phyloP scores from a whole-genome alignment of 2,888 invertebrate genomes.

The Myopa tessellatipennis region DNA sequence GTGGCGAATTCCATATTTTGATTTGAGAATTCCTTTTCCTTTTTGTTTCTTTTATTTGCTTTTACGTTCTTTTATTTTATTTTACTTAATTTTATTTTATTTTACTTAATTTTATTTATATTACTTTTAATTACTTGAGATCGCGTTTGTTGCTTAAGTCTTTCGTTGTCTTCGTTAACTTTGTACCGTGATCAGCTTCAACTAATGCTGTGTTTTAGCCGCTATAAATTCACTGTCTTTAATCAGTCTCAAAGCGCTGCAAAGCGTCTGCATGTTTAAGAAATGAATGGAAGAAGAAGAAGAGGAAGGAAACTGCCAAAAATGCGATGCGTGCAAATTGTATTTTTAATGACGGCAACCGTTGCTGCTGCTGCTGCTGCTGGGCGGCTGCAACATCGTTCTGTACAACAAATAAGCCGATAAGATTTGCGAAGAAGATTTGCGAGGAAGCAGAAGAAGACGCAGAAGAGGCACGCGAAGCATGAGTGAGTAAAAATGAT shows the following conservation, averaged over 20 bases:
- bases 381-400: background rate
- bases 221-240: constrained; percentile 5
- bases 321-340: constrained; percentile 26
- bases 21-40: too few relatives aligned
- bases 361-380: background rate
- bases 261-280: background rate
- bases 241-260: background rate
- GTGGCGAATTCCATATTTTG: too few relatives aligned
- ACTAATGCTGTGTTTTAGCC: background rate
- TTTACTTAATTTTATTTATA: too few relatives aligned
- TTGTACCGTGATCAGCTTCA: background rate
- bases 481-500: constrained; percentile 23
- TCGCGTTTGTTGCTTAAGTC: constrained; percentile 14
- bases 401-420: constrained; percentile 29
- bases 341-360: constrained; percentile 21
- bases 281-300: background rate
- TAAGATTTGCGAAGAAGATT: constrained; percentile 11
- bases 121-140: background rate
- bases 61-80: too few relatives aligned
- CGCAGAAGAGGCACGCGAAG: background rate
- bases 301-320: constrained; percentile 1
- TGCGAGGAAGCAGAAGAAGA: background rate
- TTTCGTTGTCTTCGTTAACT: background rate
- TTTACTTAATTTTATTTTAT: too few relatives aligned
- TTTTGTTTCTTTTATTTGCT: too few relatives aligned